A percentile compares a stretch with the other conserved stretches of the same genome.
Conservation (phyloP, 2,888 invertebrate genomes). For the Pegoplata infirma region DNA sequence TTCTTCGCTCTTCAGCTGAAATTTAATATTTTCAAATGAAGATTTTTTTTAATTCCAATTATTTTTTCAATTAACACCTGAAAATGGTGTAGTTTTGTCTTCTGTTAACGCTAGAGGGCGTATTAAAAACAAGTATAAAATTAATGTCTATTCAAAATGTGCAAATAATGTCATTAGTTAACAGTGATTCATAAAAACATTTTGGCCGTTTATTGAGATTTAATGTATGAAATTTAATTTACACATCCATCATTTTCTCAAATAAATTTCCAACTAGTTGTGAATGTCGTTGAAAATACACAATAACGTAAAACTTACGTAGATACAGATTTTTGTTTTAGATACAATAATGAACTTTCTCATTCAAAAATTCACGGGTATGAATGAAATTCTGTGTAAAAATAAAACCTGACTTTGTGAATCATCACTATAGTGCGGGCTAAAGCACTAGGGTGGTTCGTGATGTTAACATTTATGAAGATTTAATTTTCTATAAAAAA, state of each 20-base stretch:
- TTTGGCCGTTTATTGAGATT: not conserved
- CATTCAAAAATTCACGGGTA: not conserved
- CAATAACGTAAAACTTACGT: not conserved
- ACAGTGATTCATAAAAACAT: constrained; percentile 10
- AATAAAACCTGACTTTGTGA: constrained; percentile 9
- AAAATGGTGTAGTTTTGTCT: too few relatives aligned
- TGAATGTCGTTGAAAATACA: too few relatives aligned
- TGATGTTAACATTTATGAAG: too few relatives aligned
- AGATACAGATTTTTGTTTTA: not conserved
- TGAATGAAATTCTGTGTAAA: not conserved
- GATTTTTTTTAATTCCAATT: too few relatives aligned
- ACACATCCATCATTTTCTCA: constrained; percentile 16
- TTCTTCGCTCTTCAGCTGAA: too few relatives aligned
- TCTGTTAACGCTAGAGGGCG: too few relatives aligned
- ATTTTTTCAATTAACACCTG: too few relatives aligned
- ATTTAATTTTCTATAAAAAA: too few relatives aligned
- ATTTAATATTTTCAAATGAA: too few relatives aligned
- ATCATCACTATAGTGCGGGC: constrained; percentile 21
- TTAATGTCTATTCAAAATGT: too few relatives aligned
- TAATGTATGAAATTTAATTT: constrained; percentile 17
- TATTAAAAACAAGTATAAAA: too few relatives aligned
- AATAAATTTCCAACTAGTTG: not conserved
- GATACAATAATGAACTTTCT: not conserved
- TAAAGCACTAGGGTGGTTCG: too few relatives aligned
- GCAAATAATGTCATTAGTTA: not conserved